Base-by-base conservation (phyloP, 2,888 invertebrate species). In the Caenorhabditis sp. region DNA sequence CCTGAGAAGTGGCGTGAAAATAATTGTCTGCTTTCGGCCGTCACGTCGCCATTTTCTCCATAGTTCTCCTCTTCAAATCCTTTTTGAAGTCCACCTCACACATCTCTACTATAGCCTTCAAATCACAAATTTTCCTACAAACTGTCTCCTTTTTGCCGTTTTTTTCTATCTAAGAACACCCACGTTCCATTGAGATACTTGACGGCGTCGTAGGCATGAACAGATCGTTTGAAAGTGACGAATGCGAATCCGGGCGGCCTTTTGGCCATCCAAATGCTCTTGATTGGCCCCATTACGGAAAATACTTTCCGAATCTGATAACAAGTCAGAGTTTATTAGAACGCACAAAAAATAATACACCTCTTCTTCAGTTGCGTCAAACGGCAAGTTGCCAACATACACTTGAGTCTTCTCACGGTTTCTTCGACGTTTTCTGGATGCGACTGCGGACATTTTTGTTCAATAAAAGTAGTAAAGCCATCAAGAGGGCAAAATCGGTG, bases 241-340 rank as follows among this genome's bases (percentile, higher is more conserved):
- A 70, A 70, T n/a, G 61, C 70, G 17, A 70, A 70, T 9, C 70
- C 70, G 22, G 70, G 70, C 9, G 70, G 70, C 15, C 70, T 24
- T 8, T 70, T 61, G 7, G 70, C 70, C 15, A 70, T 43, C 70
- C 70, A 70, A 7, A 70, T 70, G n/a, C 11, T 41, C 41, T 46
- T 59, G 27, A 70, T 46, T 4, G 46, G 46, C n/a, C 70, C 70
- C 46, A 70, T 70, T 4, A 53, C 53, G 27, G 70, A 70, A 46
- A 70, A 70, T 8, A 70, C 70, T 27, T 45, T 11, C 5, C 55
- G 50, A 41, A 70, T 41, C 70, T 70, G 46, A n/a, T 43, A 41
- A 15, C 22, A 26, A 5, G 22, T 30, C 43, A 17, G 11, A 27
- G 9, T 22, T 9, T 26, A 39, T n/a, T 9, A n/a, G n/a, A n/a